phyloP scores from a whole-genome alignment of 2,888 invertebrate species.

The Tupiocoris notatus region DNA sequence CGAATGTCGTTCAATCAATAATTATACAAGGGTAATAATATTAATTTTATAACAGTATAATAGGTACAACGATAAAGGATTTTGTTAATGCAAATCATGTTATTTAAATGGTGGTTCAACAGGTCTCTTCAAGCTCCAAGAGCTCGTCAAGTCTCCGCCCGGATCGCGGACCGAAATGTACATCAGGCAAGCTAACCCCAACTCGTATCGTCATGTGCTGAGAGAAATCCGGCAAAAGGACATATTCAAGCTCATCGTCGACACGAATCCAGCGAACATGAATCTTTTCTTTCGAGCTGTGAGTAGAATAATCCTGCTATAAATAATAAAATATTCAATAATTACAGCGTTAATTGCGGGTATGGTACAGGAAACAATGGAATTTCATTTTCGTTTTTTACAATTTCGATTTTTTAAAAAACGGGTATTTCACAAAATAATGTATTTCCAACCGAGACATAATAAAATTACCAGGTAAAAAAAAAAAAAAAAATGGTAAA shows the following conservation, averaged over 20 bases:
- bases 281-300: conserved; percentile 83
- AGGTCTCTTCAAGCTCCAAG: conserved; percentile 81
- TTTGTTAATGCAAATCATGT: no score
- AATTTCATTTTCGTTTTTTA: not conserved
- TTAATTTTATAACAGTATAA: no score
- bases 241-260: conserved; percentile 83
- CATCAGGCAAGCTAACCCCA: conserved; percentile 65
- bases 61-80: no score
- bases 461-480: no score
- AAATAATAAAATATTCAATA: no score
- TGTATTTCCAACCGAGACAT: no score
- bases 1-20: no score
- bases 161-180: conserved; percentile 69
- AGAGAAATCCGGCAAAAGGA: conserved; percentile 82
- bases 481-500: no score
- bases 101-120: no score
- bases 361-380: not conserved
- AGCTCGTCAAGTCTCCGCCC: conserved; percentile 71
- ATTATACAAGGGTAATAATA: no score
- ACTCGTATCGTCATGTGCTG: conserved; percentile 71
- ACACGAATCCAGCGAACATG: conserved; percentile 79
- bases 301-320: conserved; percentile 59
- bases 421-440: no score
- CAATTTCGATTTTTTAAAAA: not conserved
- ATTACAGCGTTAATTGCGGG: no score